Evolutionary conservation across 2,888 invertebrate genomes (phyloP).

Genomic region (Heliconius charithonia): DNA sequence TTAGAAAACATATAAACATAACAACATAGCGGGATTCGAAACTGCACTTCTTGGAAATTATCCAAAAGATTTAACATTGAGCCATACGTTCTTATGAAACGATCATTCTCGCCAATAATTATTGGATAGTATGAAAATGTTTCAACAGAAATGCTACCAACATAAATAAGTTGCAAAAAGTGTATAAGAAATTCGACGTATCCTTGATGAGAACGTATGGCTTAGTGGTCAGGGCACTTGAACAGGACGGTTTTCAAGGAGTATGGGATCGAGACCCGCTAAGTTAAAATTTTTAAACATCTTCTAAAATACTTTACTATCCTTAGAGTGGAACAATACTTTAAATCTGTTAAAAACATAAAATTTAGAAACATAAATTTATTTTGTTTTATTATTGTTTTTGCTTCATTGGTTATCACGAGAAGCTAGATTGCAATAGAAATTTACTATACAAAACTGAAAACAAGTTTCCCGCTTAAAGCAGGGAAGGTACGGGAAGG

Average conservation of each 20-base stretch:
- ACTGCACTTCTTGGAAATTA: background rate
- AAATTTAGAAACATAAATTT: no score
- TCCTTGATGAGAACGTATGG: no score
- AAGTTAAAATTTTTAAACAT: background rate
- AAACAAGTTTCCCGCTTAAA: no score
- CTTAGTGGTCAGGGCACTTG: no score
- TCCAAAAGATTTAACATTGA: background rate
- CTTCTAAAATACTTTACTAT: background rate
- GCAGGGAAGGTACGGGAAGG: no score
- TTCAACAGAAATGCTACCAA: no score
- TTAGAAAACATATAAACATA: background rate
- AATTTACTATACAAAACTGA: no score
- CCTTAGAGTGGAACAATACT: background rate
- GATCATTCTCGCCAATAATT: background rate
- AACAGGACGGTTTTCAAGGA: background rate
- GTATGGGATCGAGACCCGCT: background rate
- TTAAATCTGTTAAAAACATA: background rate
- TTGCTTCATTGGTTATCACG: constrained; percentile 1
- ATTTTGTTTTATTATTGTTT: background rate
- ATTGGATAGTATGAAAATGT: no score
- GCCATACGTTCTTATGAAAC: background rate
- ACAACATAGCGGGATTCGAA: background rate
- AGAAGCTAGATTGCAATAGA: background rate
- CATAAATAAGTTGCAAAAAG: no score
- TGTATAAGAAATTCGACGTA: no score